phyloP scores from a whole-genome alignment of 92 coral and sea anemone species.

The Porites lobata region DNA sequence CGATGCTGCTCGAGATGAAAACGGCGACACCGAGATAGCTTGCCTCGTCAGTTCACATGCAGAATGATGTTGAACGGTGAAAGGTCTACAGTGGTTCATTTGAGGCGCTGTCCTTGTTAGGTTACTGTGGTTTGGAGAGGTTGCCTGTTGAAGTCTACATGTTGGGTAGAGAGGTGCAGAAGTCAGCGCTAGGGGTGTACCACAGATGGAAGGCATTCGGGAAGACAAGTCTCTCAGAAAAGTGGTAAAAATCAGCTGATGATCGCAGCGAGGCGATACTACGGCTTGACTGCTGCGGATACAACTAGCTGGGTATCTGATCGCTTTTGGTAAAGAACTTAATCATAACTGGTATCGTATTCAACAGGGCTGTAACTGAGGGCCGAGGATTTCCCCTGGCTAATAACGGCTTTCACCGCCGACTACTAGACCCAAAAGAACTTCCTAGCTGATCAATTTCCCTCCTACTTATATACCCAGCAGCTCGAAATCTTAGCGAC shows the following conservation, averaged over 20 bases:
- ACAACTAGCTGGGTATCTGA: constrained; percentile 93
- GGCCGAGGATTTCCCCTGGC: too few relatives aligned
- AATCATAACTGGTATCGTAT: neutral
- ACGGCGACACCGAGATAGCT: neutral
- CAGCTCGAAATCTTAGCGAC: too few relatives aligned
- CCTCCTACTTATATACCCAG: too few relatives aligned
- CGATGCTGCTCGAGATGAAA: neutral
- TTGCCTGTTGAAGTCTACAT: constrained; percentile 73
- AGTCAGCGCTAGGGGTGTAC: constrained; percentile 80
- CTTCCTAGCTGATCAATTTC: too few relatives aligned
- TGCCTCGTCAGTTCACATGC: neutral
- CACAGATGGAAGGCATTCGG: constrained; percentile 88
- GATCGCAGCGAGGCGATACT: constrained; percentile 90
- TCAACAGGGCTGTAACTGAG: neutral
- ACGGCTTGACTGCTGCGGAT: constrained; percentile 83
- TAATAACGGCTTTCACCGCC: too few relatives aligned
- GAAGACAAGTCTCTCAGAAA: constrained; percentile 79
- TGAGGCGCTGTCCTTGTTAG: constrained; percentile 70
- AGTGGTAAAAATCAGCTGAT: constrained; percentile 79
- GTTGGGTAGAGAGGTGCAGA: constrained; percentile 83
- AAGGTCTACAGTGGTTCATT: constrained; percentile 68
- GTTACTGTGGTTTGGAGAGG: constrained; percentile 71
- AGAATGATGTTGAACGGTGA: constrained; percentile 10
- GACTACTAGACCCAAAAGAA: too few relatives aligned
- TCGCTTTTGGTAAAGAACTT: neutral